Conservation (phyloP, 2,113 vertebrate species). For the Chrysochloris asiatica region DNA sequence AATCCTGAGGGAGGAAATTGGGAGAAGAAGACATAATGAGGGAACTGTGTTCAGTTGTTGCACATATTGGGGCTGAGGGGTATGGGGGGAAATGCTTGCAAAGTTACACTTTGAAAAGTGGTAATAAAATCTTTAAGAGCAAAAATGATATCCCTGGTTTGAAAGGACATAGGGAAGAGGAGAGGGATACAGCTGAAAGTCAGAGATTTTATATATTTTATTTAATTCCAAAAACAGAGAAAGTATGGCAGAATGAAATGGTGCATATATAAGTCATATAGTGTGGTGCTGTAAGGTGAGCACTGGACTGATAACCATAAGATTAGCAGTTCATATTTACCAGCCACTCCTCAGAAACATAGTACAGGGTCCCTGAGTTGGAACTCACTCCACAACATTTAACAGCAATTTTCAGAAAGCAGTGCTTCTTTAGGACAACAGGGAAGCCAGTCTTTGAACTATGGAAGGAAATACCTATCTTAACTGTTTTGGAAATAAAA, state of each 20-base stretch:
- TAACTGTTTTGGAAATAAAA: background rate
- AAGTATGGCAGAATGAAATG: background rate
- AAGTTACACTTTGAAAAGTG: background rate
- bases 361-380: too few relatives aligned
- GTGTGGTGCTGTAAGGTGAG: too few relatives aligned
- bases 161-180: background rate
- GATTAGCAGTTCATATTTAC: too few relatives aligned
- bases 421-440: background rate
- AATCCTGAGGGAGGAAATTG: background rate
- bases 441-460: background rate
- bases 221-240: background rate
- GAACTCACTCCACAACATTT: too few relatives aligned
- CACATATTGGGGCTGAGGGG: background rate
- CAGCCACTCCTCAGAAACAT: too few relatives aligned
- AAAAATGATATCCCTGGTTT: background rate
- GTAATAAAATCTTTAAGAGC: background rate
- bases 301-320: too few relatives aligned
- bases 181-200: background rate
- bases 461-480: background rate
- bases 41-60: background rate
- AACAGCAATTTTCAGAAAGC: slow-evolving; percentile 1
- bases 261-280: background rate
- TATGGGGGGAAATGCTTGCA: background rate
- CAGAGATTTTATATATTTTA: background rate
- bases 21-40: background rate